Evolutionary conservation across 2,888 invertebrate species (phyloP).

Genomic region (Abscondita cerata): DNA sequence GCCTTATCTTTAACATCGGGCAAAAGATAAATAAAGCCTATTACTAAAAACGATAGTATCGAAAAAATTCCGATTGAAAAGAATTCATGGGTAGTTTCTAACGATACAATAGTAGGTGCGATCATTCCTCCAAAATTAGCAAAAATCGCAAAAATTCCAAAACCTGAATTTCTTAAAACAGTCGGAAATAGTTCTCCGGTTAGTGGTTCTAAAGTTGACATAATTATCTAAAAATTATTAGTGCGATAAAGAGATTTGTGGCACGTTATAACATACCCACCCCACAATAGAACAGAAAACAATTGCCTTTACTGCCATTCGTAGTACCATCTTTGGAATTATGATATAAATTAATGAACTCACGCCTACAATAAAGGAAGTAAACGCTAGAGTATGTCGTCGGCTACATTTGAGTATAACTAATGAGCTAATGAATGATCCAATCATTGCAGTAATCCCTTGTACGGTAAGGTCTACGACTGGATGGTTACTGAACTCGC

Average conservation of each 20-base stretch:
- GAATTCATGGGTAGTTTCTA: not conserved
- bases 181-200: slow-evolving; percentile 91
- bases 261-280: not conserved
- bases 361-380: not conserved
- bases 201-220: slow-evolving; percentile 86
- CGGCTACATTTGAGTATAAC: not conserved
- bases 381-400: not conserved
- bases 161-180: slow-evolving; percentile 83
- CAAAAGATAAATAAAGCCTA: not conserved
- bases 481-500: not conserved
- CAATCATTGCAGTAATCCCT: not conserved
- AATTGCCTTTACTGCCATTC: not conserved
- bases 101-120: not conserved
- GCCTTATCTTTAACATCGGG: not conserved
- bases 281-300: not conserved
- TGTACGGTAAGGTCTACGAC: not conserved
- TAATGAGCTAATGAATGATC: not conserved
- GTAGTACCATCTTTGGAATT: not conserved
- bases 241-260: no score
- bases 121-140: slow-evolving; percentile 56
- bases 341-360: not conserved
- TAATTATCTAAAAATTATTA: slow-evolving; percentile 72
- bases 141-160: slow-evolving; percentile 84
- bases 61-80: not conserved
- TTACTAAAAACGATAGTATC: not conserved